Conservation (phyloP, 2,888 invertebrate genomes). For the Temnothorax rugatulus region DNA sequence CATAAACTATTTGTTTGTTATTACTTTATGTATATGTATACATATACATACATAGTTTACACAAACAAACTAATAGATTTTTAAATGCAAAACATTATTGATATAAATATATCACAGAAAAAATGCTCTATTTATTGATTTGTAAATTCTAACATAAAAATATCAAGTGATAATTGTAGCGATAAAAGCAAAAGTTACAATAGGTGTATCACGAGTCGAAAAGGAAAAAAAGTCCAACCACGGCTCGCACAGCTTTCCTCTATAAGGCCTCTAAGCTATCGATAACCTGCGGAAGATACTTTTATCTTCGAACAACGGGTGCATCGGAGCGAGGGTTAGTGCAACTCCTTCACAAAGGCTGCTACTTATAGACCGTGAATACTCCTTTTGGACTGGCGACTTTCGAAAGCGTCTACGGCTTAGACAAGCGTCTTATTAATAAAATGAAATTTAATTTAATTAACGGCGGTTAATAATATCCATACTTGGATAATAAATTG, state of each 20-base stretch:
- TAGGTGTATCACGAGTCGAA: neutral
- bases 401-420: conserved; percentile 3
- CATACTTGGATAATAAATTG: neutral
- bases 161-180: neutral
- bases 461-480: neutral
- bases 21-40: no score
- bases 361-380: conserved; percentile 50
- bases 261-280: neutral
- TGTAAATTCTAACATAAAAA: neutral
- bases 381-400: conserved; percentile 21
- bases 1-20: no score
- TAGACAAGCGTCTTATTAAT: conserved; percentile 4
- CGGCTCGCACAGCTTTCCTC: neutral
- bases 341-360: conserved; percentile 43
- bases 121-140: neutral
- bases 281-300: conserved; percentile 27
- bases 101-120: neutral
- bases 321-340: conserved; percentile 31
- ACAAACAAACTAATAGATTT: no score
- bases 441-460: neutral
- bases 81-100: no score
- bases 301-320: conserved; percentile 28
- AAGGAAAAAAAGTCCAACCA: neutral
- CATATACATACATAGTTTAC: no score
- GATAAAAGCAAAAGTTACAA: conserved; percentile 6